Base-by-base conservation (phyloP, 1,140 invertebrate species). In the Spodoptera frugiperda region DNA sequence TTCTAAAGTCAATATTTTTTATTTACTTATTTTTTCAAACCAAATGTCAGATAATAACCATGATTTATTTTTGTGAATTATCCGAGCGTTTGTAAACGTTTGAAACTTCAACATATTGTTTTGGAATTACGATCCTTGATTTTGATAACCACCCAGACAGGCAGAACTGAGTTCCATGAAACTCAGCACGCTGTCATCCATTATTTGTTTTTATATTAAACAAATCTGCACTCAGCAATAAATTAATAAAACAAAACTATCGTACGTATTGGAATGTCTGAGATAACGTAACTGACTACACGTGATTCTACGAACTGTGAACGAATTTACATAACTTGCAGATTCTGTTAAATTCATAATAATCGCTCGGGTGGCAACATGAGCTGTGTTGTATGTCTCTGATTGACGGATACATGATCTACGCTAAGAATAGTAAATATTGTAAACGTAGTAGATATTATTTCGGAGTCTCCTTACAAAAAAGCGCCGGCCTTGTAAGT, bases 191-290 rank as follows among this genome's bases (percentile, higher is more conserved):
- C 44, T 44, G 33, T 63, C 33, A 39, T 39, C 9, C 33, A 39
- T 44, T 21, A 44, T 33, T 11, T 33, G 17, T 14, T 21, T 48
- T 48, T 25, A 46, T 46, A n/a, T 14, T 46, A 67, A 17, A 21
- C 12, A 49, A 67, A 39, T 39, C 44, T 6, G 63, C 14, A 25
- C 17, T 67, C 19, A 67, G 19, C 19, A 67, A 67, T 21, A 48
- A 21, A 21, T 11, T 14, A 21, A 48, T 21, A 65, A 8, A 11
- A 65, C 12, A 44, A 15, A 48, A 67, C 44, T 46, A 9, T 19
- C 44, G 21, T 17, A 65, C 61, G 61, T 19, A 46, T 48, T 49
- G 63, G 63, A 67, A 67, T 67, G 63, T 67, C 9, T 12, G 14
- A 67, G 63, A 67, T 46, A 67, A 67, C 48, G 44, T 25, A 49